Base-by-base conservation (phyloP, 2,113 vertebrate species). In the Manacus vitellinus region DNA sequence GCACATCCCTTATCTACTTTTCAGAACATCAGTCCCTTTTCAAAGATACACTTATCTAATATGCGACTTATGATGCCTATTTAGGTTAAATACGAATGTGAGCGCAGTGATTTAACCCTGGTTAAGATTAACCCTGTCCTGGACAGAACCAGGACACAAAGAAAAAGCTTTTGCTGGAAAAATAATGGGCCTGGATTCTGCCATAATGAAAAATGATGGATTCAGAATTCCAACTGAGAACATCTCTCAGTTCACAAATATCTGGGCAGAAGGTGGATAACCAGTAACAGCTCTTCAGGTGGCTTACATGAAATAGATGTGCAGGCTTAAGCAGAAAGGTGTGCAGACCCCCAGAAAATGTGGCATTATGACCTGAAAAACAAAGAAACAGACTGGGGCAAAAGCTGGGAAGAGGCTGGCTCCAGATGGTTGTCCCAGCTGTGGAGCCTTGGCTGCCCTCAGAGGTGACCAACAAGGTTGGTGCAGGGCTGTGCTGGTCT, bases 381-480 rank as follows among this genome's bases (percentile, higher is more conserved):
- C 1, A 22, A 56, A 72, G 43, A 5, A 72, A 18, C 4, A 46
- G 11, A 1, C 0, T 15, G 43, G 72, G 68, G 52, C 23, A 66
- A 44, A 39, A 73, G 22, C 7, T 54, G 61, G 41, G 23, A 41
- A 12, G 24, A 51, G 47, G 12, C 2, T 62, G 4, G 1, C 18
- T 56, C 39, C 41, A 61, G 54, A 44, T 47, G 55, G 12, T 33
- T 31, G 16, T 67, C 39, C 47, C 73, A 77, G 33, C 37, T 27
- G 47, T 1, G 1, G 35, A 73, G 33, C 20, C 41, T 14, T 2
- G 4, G 46, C 51, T 83, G 49, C 15, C 19, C 65, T 47, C 0
- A 0, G 24, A 39, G 21, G 4, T 35, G 43, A 27, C 16, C 33
- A 49, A 3, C 2, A 2, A 18, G 27, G 0, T 1, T 1, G 0